phyloP scores from a whole-genome alignment of 2,888 invertebrate species.

The Mantis religiosa region DNA sequence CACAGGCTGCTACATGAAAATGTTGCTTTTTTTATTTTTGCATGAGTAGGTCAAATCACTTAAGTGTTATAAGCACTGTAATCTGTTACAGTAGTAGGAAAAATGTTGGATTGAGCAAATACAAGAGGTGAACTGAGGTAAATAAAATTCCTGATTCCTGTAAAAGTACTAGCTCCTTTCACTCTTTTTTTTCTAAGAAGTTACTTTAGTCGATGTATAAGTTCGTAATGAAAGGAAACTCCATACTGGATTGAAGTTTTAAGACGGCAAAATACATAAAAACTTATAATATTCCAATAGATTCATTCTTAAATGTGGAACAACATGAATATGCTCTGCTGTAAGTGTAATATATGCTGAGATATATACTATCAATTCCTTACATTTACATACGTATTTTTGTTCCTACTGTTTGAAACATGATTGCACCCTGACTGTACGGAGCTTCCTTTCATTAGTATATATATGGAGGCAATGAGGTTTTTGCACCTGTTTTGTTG shows the following conservation, averaged over 20 bases:
- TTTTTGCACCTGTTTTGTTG: background rate
- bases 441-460: background rate
- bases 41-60: background rate
- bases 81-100: constrained; percentile 2
- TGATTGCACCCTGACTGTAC: background rate
- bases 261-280: background rate
- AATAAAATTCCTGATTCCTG: constrained; percentile 15
- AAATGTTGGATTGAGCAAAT: constrained; percentile 12
- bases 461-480: background rate
- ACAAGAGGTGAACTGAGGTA: constrained; percentile 10
- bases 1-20: background rate
- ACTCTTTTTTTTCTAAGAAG: background rate
- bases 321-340: background rate
- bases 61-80: background rate
- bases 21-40: background rate
- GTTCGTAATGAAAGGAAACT: background rate
- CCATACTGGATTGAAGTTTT: background rate
- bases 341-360: background rate
- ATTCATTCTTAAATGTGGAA: background rate
- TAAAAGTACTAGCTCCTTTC: background rate
- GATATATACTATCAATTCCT: background rate
- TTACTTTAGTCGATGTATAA: background rate
- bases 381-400: background rate
- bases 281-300: background rate
- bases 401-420: background rate